phyloP scores from a whole-genome alignment of 2,113 vertebrate genomes.

The Gnathonemus echidnorhynchus region DNA sequence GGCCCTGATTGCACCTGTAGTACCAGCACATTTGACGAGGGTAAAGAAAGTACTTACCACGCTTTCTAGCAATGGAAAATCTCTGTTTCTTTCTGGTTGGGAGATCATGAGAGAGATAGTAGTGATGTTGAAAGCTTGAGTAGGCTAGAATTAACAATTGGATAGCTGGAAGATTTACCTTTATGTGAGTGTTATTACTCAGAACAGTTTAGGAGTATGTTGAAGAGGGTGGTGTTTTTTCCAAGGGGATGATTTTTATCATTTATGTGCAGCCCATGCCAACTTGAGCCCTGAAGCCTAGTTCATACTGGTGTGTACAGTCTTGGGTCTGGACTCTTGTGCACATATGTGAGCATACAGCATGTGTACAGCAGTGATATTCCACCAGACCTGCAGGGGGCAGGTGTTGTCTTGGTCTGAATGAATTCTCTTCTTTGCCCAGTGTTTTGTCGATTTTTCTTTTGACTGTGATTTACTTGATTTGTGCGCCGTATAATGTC shows the following conservation, averaged over 20 bases:
- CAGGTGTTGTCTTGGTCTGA: neutral
- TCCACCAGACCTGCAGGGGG: neutral
- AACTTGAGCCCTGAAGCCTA: neutral
- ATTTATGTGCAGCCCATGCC: neutral
- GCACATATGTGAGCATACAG: neutral
- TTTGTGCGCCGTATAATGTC: neutral
- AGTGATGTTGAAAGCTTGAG: neutral
- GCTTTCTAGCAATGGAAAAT: too few species aligned
- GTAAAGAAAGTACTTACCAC: neutral
- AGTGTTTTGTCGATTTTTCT: too few species aligned
- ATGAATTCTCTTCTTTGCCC: neutral
- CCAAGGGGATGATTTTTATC: neutral
- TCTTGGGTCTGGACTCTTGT: neutral
- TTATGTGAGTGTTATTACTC: neutral
- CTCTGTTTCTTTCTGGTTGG: neutral
- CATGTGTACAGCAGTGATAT: neutral
- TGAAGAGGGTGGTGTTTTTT: neutral
- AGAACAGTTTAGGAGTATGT: neutral
- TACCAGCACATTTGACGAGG: neutral
- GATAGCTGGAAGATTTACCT: neutral
- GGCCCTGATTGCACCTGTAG: neutral
- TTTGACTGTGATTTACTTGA: neutral
- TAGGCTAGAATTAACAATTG: neutral
- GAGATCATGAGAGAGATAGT: neutral
- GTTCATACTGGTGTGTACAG: neutral